phyloP scores from a whole-genome alignment of 2,797 vertebrate genomes.

The Hyperoplus lanceolatus region DNA sequence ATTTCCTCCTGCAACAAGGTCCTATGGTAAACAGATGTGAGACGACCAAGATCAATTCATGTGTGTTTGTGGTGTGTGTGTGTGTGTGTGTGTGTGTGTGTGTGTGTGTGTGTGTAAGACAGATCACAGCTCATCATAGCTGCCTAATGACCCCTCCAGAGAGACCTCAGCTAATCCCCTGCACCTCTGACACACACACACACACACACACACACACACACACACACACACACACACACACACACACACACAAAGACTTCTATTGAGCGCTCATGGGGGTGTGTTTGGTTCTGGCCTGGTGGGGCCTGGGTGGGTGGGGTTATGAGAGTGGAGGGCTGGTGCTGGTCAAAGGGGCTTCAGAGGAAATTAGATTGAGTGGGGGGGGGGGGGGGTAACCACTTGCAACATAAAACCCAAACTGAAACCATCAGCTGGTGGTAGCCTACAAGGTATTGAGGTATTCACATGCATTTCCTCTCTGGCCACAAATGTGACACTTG shows the following conservation, averaged over 20 bases:
- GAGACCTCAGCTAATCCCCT: slow-evolving; percentile 78
- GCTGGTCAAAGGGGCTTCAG: slow-evolving; percentile 32
- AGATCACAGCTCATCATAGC: slow-evolving; percentile 77
- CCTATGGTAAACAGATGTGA: slow-evolving; percentile 54
- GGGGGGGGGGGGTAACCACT: no score
- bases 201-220: slow-evolving; percentile 30
- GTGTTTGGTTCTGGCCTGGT: slow-evolving; percentile 39
- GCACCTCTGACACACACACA: slow-evolving; percentile 47
- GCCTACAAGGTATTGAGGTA: not conserved
- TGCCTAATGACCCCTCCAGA: slow-evolving; percentile 86
- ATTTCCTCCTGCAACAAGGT: slow-evolving; percentile 56
- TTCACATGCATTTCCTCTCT: not conserved
- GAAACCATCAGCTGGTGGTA: not conserved
- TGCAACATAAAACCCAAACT: no score
- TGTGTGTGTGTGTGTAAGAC: slow-evolving; percentile 43
- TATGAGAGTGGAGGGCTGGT: not conserved
- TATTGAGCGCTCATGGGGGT: slow-evolving; percentile 31
- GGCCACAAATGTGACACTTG: not conserved
- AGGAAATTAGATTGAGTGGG: not conserved
- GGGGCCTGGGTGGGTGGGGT: slow-evolving; percentile 25
- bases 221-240: slow-evolving; percentile 53
- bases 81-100: slow-evolving; percentile 22
- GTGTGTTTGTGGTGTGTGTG: slow-evolving; percentile 21
- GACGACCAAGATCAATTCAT: slow-evolving; percentile 38
- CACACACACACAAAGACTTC: slow-evolving; percentile 15